A percentile compares a stretch with the other conserved stretches of the same genome.
phyloP scores from a whole-genome alignment of 1,140 invertebrate genomes.

The Solenopsis fugax region DNA sequence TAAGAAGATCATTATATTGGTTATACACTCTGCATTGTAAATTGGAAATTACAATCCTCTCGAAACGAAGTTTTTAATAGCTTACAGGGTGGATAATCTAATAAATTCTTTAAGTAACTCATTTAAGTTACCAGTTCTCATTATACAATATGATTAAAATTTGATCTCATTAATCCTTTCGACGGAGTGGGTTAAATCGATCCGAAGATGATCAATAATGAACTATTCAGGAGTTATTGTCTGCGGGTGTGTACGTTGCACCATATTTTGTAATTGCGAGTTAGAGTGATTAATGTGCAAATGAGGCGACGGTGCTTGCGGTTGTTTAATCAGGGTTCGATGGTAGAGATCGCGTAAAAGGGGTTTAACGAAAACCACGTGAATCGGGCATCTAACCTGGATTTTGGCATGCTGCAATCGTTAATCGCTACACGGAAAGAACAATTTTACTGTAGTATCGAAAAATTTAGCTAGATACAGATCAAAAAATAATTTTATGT shows the following conservation, averaged over 20 bases:
- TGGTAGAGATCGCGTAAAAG: neutral
- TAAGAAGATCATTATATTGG: slow-evolving; percentile 10
- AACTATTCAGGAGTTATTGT: slow-evolving; percentile 1
- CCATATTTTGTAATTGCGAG: slow-evolving; percentile 64
- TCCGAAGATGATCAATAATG: neutral
- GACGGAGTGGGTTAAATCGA: neutral
- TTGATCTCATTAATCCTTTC: slow-evolving; percentile 13
- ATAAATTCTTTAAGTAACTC: neutral
- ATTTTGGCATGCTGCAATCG: slow-evolving; percentile 22
- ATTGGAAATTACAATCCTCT: slow-evolving; percentile 12
- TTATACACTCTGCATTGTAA: slow-evolving; percentile 27
- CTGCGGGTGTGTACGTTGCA: neutral
- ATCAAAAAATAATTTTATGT: too few relatives aligned
- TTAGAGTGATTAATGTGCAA: slow-evolving; percentile 70
- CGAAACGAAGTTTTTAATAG: slow-evolving; percentile 19
- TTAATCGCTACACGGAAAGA: neutral
- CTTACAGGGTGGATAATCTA: neutral
- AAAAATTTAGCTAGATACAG: too few relatives aligned
- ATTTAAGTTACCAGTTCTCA: slow-evolving; percentile 20
- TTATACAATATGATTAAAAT: neutral
- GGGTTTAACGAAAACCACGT: slow-evolving; percentile 25
- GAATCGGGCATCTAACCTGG: neutral
- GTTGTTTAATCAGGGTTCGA: slow-evolving; percentile 55
- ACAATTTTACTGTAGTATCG: too few relatives aligned
- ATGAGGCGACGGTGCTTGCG: slow-evolving; percentile 45